A percentile compares a stretch with the other conserved stretches of the same genome.
Conservation (phyloP, 2,113 vertebrate species). For the Lethenteron reissneri region DNA sequence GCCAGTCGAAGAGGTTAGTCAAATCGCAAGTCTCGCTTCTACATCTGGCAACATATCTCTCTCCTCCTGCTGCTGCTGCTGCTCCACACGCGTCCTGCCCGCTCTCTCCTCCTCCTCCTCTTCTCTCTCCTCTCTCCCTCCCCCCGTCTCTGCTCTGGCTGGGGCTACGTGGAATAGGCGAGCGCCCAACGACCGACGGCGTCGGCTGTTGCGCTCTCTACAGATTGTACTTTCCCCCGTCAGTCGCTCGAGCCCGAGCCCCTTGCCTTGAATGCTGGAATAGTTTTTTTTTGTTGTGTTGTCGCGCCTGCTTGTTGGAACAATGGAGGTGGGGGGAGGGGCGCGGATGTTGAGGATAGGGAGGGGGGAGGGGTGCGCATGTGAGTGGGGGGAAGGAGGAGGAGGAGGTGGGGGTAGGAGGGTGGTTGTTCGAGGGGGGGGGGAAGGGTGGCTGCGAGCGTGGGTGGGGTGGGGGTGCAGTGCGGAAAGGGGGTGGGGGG, state of each 20-base stretch:
- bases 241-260: not conserved
- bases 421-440: not conserved
- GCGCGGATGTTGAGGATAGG: not conserved
- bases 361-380: not conserved
- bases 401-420: not conserved
- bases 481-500: not conserved
- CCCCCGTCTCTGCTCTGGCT: too few species aligned
- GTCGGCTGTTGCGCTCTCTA: not conserved
- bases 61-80: too few species aligned
- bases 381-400: not conserved
- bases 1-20: too few species aligned
- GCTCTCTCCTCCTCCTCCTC: too few species aligned
- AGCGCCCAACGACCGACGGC: not conserved
- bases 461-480: constrained; percentile 1
- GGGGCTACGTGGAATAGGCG: not conserved
- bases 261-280: constrained; percentile 5
- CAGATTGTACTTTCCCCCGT: constrained; percentile 4
- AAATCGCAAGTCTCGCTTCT: too few species aligned
- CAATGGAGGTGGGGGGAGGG: constrained; percentile 4
- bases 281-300: constrained; percentile 4
- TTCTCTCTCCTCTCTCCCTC: too few species aligned
- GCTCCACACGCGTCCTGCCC: too few species aligned
- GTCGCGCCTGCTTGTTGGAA: not conserved
- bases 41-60: too few species aligned
- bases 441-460: not conserved